phyloP scores from a whole-genome alignment of 2,797 vertebrate species.

The Bovichtus diacanthus region DNA sequence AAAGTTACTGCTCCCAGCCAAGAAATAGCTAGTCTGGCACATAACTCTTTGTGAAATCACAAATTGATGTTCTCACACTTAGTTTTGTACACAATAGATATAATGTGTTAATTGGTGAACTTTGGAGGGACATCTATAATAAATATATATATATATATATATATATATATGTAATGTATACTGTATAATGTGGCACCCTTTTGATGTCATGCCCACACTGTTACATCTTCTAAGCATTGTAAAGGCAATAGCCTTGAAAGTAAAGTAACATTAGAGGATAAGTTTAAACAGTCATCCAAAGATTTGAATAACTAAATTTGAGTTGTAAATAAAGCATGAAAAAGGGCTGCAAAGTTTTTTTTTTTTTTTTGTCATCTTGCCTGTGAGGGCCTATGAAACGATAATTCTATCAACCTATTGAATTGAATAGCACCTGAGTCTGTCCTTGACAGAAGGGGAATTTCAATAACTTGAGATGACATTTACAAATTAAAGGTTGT shows the following conservation, averaged over 20 bases:
- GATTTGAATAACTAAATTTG: background rate
- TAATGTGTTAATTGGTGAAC: background rate
- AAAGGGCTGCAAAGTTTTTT: background rate
- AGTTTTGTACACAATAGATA: background rate
- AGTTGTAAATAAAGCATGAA: background rate
- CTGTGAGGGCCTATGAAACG: background rate
- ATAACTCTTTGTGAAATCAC: constrained; percentile 7
- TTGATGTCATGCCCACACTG: background rate
- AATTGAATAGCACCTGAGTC: background rate
- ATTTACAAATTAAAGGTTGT: background rate
- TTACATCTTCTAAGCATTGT: background rate
- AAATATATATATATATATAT: too few relatives aligned
- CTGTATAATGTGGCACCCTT: background rate
- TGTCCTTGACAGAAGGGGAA: background rate
- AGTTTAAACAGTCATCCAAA: background rate
- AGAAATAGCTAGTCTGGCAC: constrained; percentile 13
- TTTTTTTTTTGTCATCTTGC: background rate
- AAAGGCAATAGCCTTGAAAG: background rate
- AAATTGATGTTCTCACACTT: background rate
- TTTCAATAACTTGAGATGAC: background rate
- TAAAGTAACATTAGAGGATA: background rate
- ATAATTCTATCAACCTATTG: background rate
- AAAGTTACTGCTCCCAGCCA: constrained; percentile 9
- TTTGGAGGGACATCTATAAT: background rate
- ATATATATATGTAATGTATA: too few relatives aligned